phyloP scores from a whole-genome alignment of 2,888 invertebrate genomes.

The Andricus curvator region DNA sequence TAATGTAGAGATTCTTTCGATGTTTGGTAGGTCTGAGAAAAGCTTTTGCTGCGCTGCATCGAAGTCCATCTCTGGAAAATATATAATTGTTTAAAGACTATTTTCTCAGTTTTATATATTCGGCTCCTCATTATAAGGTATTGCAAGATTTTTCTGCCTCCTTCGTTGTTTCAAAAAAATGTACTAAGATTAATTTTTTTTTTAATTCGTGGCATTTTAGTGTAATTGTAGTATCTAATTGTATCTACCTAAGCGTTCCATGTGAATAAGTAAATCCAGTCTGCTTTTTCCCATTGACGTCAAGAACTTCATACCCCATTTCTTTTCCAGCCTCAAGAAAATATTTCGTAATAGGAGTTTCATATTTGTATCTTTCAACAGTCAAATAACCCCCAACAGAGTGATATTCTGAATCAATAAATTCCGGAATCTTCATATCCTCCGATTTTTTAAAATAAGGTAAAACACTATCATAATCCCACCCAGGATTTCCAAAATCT shows the following conservation, averaged over 20 bases:
- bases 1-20: slow-evolving; percentile 87
- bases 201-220: too few species aligned
- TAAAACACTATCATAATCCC: slow-evolving; percentile 88
- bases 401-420: slow-evolving; percentile 83
- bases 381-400: slow-evolving; percentile 86
- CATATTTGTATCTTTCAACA: slow-evolving; percentile 84
- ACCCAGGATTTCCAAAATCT: slow-evolving; percentile 86
- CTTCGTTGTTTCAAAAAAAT: neutral
- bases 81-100: neutral
- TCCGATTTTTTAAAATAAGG: slow-evolving; percentile 90
- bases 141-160: too few species aligned
- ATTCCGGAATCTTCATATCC: slow-evolving; percentile 85
- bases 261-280: slow-evolving; percentile 89
- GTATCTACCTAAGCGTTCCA: slow-evolving; percentile 82
- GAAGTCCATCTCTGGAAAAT: slow-evolving; percentile 83
- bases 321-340: slow-evolving; percentile 86
- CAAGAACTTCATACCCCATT: slow-evolving; percentile 85
- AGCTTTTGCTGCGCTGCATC: slow-evolving; percentile 92
- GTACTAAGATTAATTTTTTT: too few species aligned
- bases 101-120: too few species aligned
- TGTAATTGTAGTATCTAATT: too few species aligned
- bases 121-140: too few species aligned
- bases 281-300: slow-evolving; percentile 89
- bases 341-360: slow-evolving; percentile 85
- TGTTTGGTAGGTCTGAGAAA: slow-evolving; percentile 85